Percentiles rank a stretch among this genome's conserved stretches.
Conservation (phyloP, 1,140 invertebrate genomes). For the Ridgeia piscesae region DNA sequence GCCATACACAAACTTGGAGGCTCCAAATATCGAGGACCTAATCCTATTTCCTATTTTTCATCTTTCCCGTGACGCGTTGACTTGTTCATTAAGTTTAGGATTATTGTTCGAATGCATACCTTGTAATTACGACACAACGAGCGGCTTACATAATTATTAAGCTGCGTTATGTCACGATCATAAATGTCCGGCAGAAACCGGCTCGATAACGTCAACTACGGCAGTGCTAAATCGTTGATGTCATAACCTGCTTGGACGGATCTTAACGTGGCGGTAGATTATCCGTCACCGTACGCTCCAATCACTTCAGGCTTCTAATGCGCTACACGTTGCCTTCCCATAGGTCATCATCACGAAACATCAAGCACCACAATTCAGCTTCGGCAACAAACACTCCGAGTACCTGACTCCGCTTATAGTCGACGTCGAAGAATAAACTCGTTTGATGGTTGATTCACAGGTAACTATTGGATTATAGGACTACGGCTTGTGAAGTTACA, state of each 20-base stretch:
- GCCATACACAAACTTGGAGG: too few relatives aligned
- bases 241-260: background rate
- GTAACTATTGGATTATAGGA: too few relatives aligned
- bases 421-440: conserved; percentile 8
- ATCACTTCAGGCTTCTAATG: background rate
- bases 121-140: too few relatives aligned
- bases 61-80: too few relatives aligned
- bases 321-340: background rate
- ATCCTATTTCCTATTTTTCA: too few relatives aligned
- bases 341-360: background rate
- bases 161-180: background rate
- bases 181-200: background rate
- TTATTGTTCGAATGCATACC: too few relatives aligned
- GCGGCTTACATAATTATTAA: background rate
- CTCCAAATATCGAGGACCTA: too few relatives aligned
- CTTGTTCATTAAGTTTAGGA: too few relatives aligned
- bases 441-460: background rate
- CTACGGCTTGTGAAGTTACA: too few relatives aligned
- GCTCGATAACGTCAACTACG: background rate
- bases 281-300: background rate
- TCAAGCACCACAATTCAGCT: background rate
- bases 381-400: conserved; percentile 15
- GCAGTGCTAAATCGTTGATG: background rate
- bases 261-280: background rate
- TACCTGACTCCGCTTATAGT: conserved; percentile 9